Percentiles rank a stretch among this genome's conserved stretches.
phyloP scores from a whole-genome alignment of 1,140 invertebrate genomes.

The Reticulitermes speratus region DNA sequence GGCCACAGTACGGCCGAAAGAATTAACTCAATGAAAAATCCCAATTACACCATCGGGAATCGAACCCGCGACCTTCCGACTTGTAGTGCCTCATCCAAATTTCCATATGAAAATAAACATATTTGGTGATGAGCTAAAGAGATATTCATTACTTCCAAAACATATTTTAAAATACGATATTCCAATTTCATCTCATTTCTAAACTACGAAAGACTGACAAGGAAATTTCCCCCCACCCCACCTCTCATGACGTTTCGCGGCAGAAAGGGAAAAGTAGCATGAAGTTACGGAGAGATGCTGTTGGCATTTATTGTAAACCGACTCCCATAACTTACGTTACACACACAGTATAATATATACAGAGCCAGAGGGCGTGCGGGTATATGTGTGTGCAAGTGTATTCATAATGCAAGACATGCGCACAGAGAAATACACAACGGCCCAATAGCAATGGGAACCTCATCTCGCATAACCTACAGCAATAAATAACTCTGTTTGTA shows the following conservation, averaged over 20 bases:
- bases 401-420: not conserved
- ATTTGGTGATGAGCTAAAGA: no score
- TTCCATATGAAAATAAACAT: no score
- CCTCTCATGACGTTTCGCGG: not conserved
- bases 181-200: not conserved
- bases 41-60: no score
- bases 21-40: no score
- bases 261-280: conserved; percentile 3
- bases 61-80: no score
- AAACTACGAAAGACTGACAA: not conserved
- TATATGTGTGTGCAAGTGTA: not conserved
- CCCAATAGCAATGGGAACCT: not conserved
- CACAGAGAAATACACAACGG: not conserved
- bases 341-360: not conserved
- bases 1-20: no score
- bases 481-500: not conserved
- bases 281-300: not conserved
- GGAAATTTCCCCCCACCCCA: not conserved
- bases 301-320: conserved; percentile 19
- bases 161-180: no score
- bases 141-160: no score
- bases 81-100: no score
- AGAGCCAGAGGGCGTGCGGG: not conserved
- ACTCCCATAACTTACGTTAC: not conserved
- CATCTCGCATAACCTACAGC: not conserved